Evolutionary conservation across 2,797 vertebrate species (phyloP), one percentile per base, ranked within the genome.

Genomic region (Chiroxiphia lanceolata): DNA sequence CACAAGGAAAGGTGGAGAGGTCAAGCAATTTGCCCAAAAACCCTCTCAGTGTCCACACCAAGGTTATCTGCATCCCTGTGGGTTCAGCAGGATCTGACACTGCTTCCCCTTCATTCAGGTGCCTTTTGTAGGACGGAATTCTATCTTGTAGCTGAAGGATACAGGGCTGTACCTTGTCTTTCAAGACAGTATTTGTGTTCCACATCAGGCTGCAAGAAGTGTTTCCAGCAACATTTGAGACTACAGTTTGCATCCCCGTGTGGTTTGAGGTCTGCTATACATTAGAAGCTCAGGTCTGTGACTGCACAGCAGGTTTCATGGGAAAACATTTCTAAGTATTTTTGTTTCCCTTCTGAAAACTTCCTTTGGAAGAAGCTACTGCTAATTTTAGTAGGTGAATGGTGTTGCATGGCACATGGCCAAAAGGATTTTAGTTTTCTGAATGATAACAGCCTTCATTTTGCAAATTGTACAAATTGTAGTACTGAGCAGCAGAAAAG

Each of bases 221-320:
- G 20, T 12, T 72, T 69, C 9, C 34, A 51, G 65, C 26, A 82
- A 40, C 20, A 33, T 47, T 65, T 63, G 45, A 65, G 42, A 22
- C 16, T n/a, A 19, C 2, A n/a, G 15, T 56, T 57, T 65, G 74
- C 38, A 38, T 11, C 15, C 44, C n/a, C 20, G 0, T 0, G 1
- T 16, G 17, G 16, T 83, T 38, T 83, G 56, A 40, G 31, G 15
- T 54, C 60, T 89, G 50, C 25, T 33, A 26, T 23, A 51, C 44
- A 79, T 54, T 23, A 6, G 15, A 68, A 82, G 22, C n/a, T 89
- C 31, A 8, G 27, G 16, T 48, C 70, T 74, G 63, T 27, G 59
- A 18, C 42, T 84, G 63, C 57, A 50, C 25, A 64, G 40, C 23
- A 63, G 65, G 38, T 79, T 87, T 50, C 22, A 19, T 0, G 2